Conservation (phyloP, 2,113 vertebrate genomes). For the Oncorhynchus keta region DNA sequence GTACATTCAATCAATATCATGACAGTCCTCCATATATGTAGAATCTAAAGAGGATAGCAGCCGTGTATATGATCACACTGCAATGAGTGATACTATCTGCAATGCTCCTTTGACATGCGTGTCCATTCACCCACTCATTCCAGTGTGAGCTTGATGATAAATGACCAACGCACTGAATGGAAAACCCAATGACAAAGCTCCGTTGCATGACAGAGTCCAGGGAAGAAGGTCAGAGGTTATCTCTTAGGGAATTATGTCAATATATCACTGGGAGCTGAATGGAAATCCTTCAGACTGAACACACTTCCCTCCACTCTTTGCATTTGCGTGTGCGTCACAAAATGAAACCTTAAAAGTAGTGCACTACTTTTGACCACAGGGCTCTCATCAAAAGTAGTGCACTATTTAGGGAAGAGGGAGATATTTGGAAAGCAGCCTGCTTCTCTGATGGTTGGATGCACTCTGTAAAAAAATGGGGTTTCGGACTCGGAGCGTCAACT, state of each 20-base stretch:
- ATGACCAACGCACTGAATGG: slow-evolving; percentile 12
- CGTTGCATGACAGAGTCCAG: slow-evolving; percentile 25
- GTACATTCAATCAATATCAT: no score
- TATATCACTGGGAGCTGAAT: slow-evolving; percentile 31
- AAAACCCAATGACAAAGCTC: slow-evolving; percentile 31
- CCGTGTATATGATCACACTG: neutral
- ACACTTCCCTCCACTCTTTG: slow-evolving; percentile 16
- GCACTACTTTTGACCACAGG: no score
- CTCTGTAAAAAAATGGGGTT: slow-evolving; percentile 7
- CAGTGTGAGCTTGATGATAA: neutral
- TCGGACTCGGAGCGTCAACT: slow-evolving; percentile 7
- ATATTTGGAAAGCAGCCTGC: neutral
- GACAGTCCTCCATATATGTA: no score
- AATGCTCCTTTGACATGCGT: neutral
- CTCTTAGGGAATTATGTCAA: slow-evolving; percentile 23
- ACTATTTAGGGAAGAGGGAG: no score
- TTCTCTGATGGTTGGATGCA: slow-evolving; percentile 37
- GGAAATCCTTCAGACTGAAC: slow-evolving; percentile 59
- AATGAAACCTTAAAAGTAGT: no score
- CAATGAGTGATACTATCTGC: neutral
- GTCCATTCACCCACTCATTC: neutral
- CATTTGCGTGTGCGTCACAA: neutral
- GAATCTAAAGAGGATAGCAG: no score
- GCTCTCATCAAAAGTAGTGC: no score
- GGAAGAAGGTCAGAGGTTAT: slow-evolving; percentile 23